phyloP scores from a whole-genome alignment of 35 echinoderm and acorn worm genomes.

The Apostichopus californicus region DNA sequence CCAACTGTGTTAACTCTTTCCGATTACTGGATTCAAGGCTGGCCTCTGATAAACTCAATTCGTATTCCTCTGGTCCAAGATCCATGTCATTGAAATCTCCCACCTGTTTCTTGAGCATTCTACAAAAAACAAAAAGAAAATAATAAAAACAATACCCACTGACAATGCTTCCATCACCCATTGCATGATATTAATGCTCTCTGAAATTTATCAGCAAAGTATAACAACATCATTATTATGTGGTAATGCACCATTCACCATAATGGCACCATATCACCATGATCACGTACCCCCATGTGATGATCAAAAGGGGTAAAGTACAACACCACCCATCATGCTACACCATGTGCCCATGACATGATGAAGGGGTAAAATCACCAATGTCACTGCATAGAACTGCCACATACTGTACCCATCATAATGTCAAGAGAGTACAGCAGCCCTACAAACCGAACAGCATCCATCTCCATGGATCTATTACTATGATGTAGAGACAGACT shows the following conservation, averaged over 20 bases:
- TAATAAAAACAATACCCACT: no score
- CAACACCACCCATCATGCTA: no score
- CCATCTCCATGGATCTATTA: no score
- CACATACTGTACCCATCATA: not conserved
- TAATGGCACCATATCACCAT: no score
- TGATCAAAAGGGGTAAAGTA: no score
- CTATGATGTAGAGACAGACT: no score
- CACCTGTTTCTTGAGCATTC: constrained; percentile 63
- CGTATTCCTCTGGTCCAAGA: constrained; percentile 62
- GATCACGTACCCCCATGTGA: no score
- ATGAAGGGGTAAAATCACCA: not conserved
- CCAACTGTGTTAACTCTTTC: constrained; percentile 64
- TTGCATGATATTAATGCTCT: no score
- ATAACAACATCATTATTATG: not conserved
- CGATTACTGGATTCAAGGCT: constrained; percentile 86
- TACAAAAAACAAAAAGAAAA: not conserved
- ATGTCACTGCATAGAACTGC: not conserved
- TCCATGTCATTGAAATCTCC: constrained; percentile 21
- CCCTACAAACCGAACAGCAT: no score
- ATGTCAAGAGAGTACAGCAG: not conserved
- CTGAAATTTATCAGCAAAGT: not conserved
- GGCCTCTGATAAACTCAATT: constrained; percentile 65
- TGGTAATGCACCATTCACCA: no score
- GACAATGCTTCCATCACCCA: no score
- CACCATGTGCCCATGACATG: not conserved